Base-by-base conservation (phyloP, 2,888 invertebrate genomes). In the Hypena proboscidalis region DNA sequence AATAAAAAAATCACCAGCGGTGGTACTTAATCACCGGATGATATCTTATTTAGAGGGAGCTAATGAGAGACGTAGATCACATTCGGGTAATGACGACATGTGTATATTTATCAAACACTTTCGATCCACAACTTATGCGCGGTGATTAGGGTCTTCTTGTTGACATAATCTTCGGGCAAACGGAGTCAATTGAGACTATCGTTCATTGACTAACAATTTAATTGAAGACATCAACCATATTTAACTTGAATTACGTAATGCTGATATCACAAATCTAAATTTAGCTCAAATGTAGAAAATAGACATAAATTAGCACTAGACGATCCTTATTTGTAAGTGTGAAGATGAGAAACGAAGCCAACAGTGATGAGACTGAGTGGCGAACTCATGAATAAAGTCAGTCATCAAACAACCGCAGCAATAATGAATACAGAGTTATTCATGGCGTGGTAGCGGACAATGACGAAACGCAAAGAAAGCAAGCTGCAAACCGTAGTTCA, bases 1-100 rank as follows among this genome's bases (percentile, higher is more conserved):
- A 85, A 87, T 89, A 84, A 89, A 86, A 86, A 88, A 86, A 89
- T 85, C 76, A 83, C 57, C 67, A 66, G 66, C 67, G 73, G 67
- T 69, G 71, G 62, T 77, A 74, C 78, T 89, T 83, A 86, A 89
- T 90, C 85, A 85, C 74, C 66, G 44, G 76, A 71, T 77, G 80
- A 89, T 85, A 83, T 88, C 85, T 90, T 84, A 90, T 88, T 90
- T 86, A 79, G 81, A 78, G 76, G 77, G 68, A 84, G 80, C 80
- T 90, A 90, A 90, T 89, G 88, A 88, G 85, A 70, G 67, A 65
- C 84, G 80, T 90, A 88, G 83, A 88, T 90, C 90, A 89, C 84
- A 77, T 80, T 80, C 70, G 74, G 54, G 83, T 89, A 89, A 89
- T 89, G 80, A 83, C 76, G 89, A 89, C 88, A 81, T 60, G 63